These are phyloP conservation scores for Dryococelus australis DNA, from an alignment of 2,888 invertebrate species.

Conservation along the genomic window DNA sequence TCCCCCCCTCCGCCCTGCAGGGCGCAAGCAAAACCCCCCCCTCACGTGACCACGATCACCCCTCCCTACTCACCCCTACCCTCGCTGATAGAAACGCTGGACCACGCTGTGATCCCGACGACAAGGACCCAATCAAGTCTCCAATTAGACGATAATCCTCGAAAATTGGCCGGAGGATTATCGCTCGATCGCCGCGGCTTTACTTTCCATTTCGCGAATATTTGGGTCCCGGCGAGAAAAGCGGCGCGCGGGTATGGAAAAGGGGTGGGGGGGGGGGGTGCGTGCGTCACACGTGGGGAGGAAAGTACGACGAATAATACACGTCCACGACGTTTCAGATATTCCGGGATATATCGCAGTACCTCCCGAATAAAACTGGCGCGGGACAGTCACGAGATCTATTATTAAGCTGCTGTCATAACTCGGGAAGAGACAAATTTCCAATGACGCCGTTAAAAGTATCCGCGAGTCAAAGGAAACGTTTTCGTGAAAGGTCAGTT, in stretches of 20 bases:
- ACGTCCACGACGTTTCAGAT: neutral
- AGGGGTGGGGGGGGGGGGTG: neutral
- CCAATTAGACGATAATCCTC: constrained; percentile 16
- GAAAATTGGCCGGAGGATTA: neutral
- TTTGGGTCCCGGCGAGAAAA: neutral
- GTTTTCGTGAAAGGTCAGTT: too few species aligned
- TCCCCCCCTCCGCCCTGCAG: neutral
- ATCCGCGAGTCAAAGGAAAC: too few species aligned
- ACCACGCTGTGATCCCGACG: neutral
- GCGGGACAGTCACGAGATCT: neutral
- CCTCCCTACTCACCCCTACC: neutral
- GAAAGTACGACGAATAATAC: neutral
- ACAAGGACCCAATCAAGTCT: neutral
- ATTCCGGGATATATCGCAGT: neutral
- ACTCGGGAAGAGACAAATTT: too few species aligned
- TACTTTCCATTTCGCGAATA: neutral
- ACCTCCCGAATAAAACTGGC: neutral
- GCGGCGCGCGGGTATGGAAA: too few species aligned
- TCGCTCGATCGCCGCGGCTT: neutral
- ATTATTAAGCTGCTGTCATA: too few species aligned
- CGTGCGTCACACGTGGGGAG: neutral
- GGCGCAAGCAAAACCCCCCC: too few species aligned
- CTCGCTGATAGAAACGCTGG: neutral
- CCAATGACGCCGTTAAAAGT: too few species aligned
- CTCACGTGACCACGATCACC: neutral